Conservation (phyloP, 2,797 vertebrate genomes). For the Chiroxiphia lanceolata region DNA sequence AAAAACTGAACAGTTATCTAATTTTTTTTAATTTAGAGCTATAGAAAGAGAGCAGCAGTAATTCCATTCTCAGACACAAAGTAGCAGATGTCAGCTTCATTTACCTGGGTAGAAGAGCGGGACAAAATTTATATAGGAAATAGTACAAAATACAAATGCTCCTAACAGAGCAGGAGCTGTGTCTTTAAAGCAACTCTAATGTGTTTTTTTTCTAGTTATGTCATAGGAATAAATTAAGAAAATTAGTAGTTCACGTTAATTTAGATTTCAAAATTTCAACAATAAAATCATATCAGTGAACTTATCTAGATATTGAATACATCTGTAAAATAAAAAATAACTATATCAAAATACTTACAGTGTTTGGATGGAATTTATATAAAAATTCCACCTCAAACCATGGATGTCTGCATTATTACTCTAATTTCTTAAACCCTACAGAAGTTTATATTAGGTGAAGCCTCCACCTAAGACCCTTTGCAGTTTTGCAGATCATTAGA, state of each 20-base stretch:
- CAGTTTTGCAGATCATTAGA: not conserved
- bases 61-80: not conserved
- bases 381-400: not conserved
- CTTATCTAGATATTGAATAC: not conserved
- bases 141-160: not conserved
- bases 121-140: not conserved
- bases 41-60: not conserved
- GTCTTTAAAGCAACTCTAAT: not conserved
- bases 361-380: too few species aligned
- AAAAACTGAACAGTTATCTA: not conserved
- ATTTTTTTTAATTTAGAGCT: not conserved
- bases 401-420: not conserved
- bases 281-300: not conserved
- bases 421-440: not conserved
- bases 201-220: not conserved
- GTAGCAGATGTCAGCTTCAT: not conserved
- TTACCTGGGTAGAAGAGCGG: not conserved
- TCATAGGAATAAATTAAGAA: fast-evolving
- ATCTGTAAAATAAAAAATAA: not conserved
- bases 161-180: not conserved
- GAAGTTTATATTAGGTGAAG: not conserved
- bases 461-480: not conserved
- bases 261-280: not conserved
- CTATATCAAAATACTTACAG: not conserved
- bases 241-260: not conserved